Percentiles rank a stretch among this genome's conserved stretches.
Conservation (phyloP, 1,140 invertebrate genomes). For the Drosophila baimaii region DNA sequence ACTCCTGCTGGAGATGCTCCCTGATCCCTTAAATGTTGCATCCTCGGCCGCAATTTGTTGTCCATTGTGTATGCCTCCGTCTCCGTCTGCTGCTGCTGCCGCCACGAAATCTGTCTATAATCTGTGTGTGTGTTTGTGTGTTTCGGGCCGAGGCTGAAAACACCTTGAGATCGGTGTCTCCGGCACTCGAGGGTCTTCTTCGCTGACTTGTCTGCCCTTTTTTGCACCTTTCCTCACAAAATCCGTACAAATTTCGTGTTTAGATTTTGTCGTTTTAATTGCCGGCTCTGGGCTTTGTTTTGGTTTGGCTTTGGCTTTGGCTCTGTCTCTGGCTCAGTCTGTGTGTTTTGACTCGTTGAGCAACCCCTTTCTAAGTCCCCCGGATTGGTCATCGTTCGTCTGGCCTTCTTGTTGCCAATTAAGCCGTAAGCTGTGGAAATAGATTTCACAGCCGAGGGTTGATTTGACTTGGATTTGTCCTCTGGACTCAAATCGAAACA, state of each 20-base stretch:
- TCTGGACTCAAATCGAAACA: constrained; percentile 70
- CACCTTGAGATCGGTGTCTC: constrained; percentile 63
- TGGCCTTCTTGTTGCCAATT: constrained; percentile 62
- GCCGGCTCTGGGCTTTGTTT: constrained; percentile 50
- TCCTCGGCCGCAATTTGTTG: constrained; percentile 53
- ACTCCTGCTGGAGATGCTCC: constrained; percentile 46
- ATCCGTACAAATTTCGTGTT: constrained; percentile 76
- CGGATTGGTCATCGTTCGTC: constrained; percentile 59
- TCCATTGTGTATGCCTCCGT: constrained; percentile 36
- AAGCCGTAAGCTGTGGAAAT: constrained; percentile 68
- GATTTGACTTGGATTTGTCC: constrained; percentile 80
- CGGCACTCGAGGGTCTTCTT: constrained; percentile 59
- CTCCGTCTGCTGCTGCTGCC: constrained; percentile 41
- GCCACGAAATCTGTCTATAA: constrained; percentile 80
- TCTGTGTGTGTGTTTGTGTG: constrained; percentile 70
- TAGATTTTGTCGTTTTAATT: constrained; percentile 83
- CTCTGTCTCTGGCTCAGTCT: constrained; percentile 9
- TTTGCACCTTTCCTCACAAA: constrained; percentile 73
- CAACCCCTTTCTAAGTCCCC: constrained; percentile 63
- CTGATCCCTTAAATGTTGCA: constrained; percentile 37
- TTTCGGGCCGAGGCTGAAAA: constrained; percentile 41
- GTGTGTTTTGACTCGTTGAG: constrained; percentile 23
- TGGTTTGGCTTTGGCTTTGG: constrained; percentile 15
- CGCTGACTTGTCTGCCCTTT: constrained; percentile 5
- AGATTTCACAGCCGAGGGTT: constrained; percentile 68